Base-by-base conservation (phyloP, 2,113 vertebrate species). In the Sylvia atricapilla region DNA sequence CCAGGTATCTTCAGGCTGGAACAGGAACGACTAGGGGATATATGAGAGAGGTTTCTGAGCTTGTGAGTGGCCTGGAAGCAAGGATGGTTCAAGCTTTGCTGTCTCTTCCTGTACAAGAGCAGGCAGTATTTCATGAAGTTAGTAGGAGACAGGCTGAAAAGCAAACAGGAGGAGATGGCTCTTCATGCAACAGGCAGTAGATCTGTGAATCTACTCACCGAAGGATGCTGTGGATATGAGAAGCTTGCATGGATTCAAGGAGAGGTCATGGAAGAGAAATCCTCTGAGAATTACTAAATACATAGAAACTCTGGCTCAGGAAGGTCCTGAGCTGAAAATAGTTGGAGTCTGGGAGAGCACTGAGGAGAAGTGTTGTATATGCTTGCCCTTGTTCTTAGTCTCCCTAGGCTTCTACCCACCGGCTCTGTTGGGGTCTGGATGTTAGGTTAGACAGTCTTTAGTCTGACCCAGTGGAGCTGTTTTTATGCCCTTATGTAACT, bases 301-400 rank as follows among this genome's bases (percentile, higher is more conserved):
- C 94, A 83, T 20, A 90, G 75, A 94, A 93, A 85, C 30, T 23
- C 90, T 96, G 82, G 82, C 79, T 94, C 94, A 90, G 90, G 90
- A 94, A 95, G 67, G 83, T 91, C 82, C 90, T 83, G 92, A 93
- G 70, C 58, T 94, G 90, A 94, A 96, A 96, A 90, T 80, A 95
- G 59, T 82, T 77, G 90, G 46, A 94, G 85, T 56, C 74, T 76
- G 58, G 62, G 60, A 56, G 56, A 87, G 13, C 33, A 72, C 44
- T n/a, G 78, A 91, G 58, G 81, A 55, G 63, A 94, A 92, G n/a
- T 39, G 53, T 19, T 90, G 82, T 63, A 58, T 35, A 74, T 4
- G 6, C 69, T 86, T 86, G 50, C 46, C 53, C 75, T 94, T 88
- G 50, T 76, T 94, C 75, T 91, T 84, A 76, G 22, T 83, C 31